Conservation (phyloP, 2,113 vertebrate genomes). For the Pampusana beccarii region DNA sequence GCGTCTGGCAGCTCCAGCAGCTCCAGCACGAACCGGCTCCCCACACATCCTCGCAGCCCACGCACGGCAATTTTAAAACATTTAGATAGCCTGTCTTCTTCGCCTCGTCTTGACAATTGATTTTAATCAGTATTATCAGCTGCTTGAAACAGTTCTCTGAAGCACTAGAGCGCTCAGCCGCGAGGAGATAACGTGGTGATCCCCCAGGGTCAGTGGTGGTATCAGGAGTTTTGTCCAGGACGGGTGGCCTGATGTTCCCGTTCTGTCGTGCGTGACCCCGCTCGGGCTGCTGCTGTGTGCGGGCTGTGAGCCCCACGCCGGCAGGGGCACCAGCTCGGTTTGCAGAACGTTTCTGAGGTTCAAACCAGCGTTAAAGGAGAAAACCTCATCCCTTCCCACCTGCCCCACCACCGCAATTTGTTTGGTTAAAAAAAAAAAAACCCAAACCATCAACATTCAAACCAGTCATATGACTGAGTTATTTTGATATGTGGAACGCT, state of each 20-base stretch:
- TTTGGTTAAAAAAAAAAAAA: neutral
- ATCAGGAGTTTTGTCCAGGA: neutral
- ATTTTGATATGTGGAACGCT: neutral
- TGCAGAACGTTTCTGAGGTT: neutral
- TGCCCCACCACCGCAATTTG: rapidly evolving
- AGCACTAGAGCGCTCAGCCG: neutral
- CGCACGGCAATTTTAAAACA: neutral
- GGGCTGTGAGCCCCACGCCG: neutral
- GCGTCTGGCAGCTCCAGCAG: neutral
- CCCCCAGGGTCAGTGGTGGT: neutral
- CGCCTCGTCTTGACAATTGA: slow-evolving; percentile 14
- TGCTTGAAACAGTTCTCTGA: neutral
- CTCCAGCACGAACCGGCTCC: neutral
- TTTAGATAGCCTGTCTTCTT: neutral
- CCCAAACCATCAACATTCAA: neutral
- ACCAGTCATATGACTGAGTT: neutral
- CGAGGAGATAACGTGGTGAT: neutral
- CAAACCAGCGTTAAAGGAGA: neutral
- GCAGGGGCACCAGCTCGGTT: neutral
- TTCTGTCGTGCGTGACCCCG: neutral
- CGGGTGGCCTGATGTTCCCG: neutral
- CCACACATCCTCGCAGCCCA: neutral
- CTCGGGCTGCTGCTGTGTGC: neutral
- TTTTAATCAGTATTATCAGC: slow-evolving; percentile 30
- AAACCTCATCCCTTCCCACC: neutral